phyloP scores from a whole-genome alignment of 2,888 invertebrate genomes.

The Zelleria hepariella region DNA sequence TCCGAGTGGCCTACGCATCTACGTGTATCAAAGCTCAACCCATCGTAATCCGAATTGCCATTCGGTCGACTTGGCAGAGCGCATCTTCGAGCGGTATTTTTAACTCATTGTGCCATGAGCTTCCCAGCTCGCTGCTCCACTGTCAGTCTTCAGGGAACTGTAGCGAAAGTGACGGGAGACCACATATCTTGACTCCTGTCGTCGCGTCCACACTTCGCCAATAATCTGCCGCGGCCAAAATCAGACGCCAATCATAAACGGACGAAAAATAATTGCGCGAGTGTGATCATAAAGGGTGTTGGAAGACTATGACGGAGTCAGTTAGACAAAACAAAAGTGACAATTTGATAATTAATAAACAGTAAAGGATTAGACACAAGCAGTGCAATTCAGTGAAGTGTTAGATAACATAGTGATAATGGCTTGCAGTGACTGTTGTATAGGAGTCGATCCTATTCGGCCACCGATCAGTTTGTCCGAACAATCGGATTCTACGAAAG shows the following conservation, averaged over 20 bases:
- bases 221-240: not conserved
- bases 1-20: constrained; percentile 1
- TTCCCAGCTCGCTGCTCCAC: constrained; percentile 56
- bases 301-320: not conserved
- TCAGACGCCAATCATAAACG: constrained; percentile 12
- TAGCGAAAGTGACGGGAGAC: constrained; percentile 59
- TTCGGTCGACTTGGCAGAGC: constrained; percentile 62
- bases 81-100: constrained; percentile 69
- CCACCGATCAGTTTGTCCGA: constrained; percentile 82
- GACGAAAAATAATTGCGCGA: constrained; percentile 6
- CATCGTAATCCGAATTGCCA: constrained; percentile 49
- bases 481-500: constrained; percentile 83
- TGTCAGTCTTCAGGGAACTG: constrained; percentile 46
- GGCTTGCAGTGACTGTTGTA: constrained; percentile 78
- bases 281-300: constrained; percentile 12
- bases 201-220: not conserved
- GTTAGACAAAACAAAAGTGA: constrained; percentile 22
- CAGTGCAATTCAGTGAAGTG: constrained; percentile 43
- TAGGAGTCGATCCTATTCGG: constrained; percentile 78
- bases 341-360: not conserved
- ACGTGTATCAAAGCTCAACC: constrained; percentile 56
- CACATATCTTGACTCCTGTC: not conserved
- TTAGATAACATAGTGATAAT: constrained; percentile 39
- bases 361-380: constrained; percentile 19
- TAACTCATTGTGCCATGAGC: constrained; percentile 68